Percentiles rank a stretch among this genome's conserved stretches.
Evolutionary conservation across 2,888 invertebrate species (phyloP).

Genomic region (Stomorhina lunata): DNA sequence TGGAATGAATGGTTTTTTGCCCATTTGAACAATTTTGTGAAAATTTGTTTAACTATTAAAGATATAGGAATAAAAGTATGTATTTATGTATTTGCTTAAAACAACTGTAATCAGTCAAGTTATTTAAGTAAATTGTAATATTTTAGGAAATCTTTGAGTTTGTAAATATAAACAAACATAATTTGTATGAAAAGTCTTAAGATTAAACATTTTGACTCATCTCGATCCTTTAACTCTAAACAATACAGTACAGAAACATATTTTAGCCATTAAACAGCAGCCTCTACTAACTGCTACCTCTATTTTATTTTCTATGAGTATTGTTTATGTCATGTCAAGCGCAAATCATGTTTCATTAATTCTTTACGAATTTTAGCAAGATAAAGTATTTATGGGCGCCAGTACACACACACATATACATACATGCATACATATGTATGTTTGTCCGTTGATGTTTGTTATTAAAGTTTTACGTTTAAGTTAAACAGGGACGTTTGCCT

Average conservation of each 20-base stretch:
- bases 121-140: too few relatives aligned
- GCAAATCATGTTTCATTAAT: slow-evolving; percentile 55
- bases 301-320: neutral
- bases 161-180: too few relatives aligned
- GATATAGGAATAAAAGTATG: too few relatives aligned
- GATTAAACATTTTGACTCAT: neutral
- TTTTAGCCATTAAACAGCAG: slow-evolving; percentile 32
- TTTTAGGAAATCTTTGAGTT: too few relatives aligned
- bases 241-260: slow-evolving; percentile 22
- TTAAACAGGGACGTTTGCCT: neutral
- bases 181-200: too few relatives aligned
- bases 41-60: neutral
- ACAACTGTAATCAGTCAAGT: too few relatives aligned
- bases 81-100: too few relatives aligned
- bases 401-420: too few relatives aligned
- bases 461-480: neutral
- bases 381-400: slow-evolving; percentile 18
- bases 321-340: slow-evolving; percentile 54
- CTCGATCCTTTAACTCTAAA: neutral
- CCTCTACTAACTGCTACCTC: neutral
- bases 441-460: neutral
- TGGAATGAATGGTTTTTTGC: neutral
- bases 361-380: slow-evolving; percentile 15
- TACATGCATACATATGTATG: too few relatives aligned
- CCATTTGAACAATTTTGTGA: neutral